Conservation (phyloP, 1,140 invertebrate genomes). For the Lepidurus couesii region DNA sequence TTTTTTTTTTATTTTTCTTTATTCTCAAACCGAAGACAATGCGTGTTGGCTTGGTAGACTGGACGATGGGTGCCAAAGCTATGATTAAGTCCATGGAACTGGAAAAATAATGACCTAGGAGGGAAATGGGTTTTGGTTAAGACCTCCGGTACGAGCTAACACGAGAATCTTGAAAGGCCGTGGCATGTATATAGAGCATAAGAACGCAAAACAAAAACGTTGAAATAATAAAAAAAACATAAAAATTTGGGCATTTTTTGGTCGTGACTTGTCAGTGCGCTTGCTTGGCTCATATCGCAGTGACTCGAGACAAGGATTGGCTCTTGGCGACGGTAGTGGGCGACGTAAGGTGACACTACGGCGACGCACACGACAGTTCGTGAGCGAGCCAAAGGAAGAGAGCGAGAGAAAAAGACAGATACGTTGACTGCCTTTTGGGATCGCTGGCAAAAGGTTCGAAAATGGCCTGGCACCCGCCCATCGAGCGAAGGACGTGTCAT, state of each 20-base stretch:
- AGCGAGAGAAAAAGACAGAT: not conserved
- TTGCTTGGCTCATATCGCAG: not conserved
- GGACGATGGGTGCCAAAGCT: slow-evolving; percentile 5
- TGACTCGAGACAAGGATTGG: not conserved
- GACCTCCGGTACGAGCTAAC: too few relatives aligned
- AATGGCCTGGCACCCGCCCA: not conserved
- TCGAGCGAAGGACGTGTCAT: slow-evolving; percentile 2
- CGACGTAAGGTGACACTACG: slow-evolving; percentile 20
- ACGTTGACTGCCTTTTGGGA: not conserved
- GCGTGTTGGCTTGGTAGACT: not conserved
- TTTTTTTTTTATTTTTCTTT: not conserved
- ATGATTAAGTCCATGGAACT: slow-evolving; percentile 12
- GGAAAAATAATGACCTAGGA: slow-evolving; percentile 19
- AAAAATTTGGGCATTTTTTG: not conserved
- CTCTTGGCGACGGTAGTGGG: not conserved
- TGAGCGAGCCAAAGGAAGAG: not conserved
- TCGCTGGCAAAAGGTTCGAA: not conserved
- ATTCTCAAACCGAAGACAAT: not conserved
- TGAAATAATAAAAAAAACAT: too few relatives aligned
- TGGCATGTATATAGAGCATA: not conserved
- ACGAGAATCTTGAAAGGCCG: not conserved
- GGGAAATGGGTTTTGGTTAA: slow-evolving; percentile 11
- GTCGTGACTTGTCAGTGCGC: not conserved
- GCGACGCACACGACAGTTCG: slow-evolving; percentile 12
- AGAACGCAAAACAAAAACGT: not conserved